Evolutionary conservation across 2,888 invertebrate genomes (phyloP), one percentile per base, ranked within the genome.

Genomic region (Dendrolimus houi): DNA sequence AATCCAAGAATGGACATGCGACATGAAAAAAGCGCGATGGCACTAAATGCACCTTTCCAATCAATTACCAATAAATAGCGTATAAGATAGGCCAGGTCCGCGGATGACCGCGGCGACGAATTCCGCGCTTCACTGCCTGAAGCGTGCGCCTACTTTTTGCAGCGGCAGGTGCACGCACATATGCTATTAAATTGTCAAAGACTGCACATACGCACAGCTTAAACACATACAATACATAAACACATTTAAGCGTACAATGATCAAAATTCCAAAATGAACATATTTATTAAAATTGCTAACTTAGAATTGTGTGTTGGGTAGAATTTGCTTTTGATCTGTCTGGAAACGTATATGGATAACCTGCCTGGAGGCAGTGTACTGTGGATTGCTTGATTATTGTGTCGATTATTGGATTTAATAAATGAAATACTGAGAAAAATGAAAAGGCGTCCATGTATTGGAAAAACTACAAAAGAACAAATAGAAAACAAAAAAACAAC

Each of bases 161-260:
- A 85, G 66, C 62, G 81, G 87, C 89, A 90, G 89, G 89, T 90
- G 89, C 80, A 72, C 66, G 75, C 74, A 79, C 87, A 88, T 88
- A 87, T 88, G 90, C 87, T 87, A 87, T 90, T 89, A 89, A 88
- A 89, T 88, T 90, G 87, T 89, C 90, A 89, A 89, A 88, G 87
- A 80, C 75, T 76, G 80, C 81, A 81, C 75, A 75, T 81, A 81
- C 75, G 74, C 72, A 77, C 76, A 2, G 12, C 47, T 9, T 47
- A 47, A 9, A 10, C 47, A 47, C 12, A 47, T 47, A 47, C 7
- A 47, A 10, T 47, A 10, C 1, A 47, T 8, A 47, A 29, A 29
- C 6, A 29, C 29, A 29, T 29, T 3, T 29, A 29, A 29, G 29
- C 29, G 29, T 29, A 12, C 47, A 12, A 12, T 7, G 8, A 47